phyloP scores from a whole-genome alignment of 1,140 invertebrate species.

The Drosophila baimaii region DNA sequence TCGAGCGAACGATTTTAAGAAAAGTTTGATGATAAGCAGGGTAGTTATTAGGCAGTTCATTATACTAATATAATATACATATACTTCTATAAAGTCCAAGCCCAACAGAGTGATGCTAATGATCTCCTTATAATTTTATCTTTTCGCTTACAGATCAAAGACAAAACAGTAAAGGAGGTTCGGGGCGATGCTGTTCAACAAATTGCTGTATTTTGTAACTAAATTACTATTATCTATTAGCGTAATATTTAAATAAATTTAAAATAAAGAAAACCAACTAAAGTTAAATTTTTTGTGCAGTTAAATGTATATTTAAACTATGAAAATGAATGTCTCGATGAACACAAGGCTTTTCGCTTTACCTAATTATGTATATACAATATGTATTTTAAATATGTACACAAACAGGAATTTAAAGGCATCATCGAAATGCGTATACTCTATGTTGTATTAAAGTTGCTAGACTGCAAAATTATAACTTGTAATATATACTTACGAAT shows the following conservation, averaged over 20 bases:
- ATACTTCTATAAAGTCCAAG: no score
- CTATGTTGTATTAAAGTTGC: constrained; percentile 50
- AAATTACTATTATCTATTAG: constrained; percentile 41
- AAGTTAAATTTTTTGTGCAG: constrained; percentile 42
- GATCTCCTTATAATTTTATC: no score
- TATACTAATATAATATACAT: no score
- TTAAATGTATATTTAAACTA: constrained; percentile 49
- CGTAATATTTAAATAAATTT: constrained; percentile 46
- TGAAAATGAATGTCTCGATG: constrained; percentile 32
- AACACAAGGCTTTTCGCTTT: constrained; percentile 30
- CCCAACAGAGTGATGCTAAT: no score
- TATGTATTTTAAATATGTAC: constrained; percentile 53
- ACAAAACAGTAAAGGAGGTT: constrained; percentile 96
- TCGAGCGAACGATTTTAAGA: no score
- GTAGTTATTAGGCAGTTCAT: no score
- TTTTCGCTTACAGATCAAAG: constrained; percentile 90
- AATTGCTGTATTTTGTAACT: constrained; percentile 96
- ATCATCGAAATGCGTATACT: constrained; percentile 43
- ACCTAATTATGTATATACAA: constrained; percentile 47
- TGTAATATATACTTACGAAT: constrained; percentile 48
- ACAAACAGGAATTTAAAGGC: constrained; percentile 39
- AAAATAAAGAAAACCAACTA: constrained; percentile 14
- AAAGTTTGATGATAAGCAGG: no score
- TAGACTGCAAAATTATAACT: constrained; percentile 54
- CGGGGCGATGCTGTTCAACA: constrained; percentile 95